Base-by-base conservation (phyloP, 2,113 vertebrate genomes). In the Centropristis striata region DNA sequence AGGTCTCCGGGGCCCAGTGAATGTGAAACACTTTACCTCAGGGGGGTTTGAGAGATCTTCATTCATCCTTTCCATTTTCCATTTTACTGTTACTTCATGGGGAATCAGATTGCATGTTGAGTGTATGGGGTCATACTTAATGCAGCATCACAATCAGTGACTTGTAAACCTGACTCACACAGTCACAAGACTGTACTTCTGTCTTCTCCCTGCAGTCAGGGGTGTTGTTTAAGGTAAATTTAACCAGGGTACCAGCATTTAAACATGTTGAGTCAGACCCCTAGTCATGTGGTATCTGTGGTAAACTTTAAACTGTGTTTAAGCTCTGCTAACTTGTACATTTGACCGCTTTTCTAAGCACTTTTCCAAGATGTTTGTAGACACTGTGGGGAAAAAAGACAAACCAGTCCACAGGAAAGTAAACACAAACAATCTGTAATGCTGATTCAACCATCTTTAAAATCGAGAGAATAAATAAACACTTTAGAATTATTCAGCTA, bases 1-100 rank as follows among this genome's bases (percentile, higher is more conserved):
- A 61, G 71, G 72, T 86, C 78, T 84, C 83, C 37, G 15, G 87
- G 85, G 84, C 39, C 73, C 74, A 66, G 81, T 78, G 78, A 81
- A 68, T 59, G 28, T 78, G 71, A 86, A 87, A 78, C 37, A 21
- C 55, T 68, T 80, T 44, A 61, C 64, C 63, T 86, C 46, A 16
- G 57, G 20, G 60, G 32, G 20, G 14, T 1, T 71, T 80, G 67
- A 59, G 23, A 59, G 76, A 80, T 70, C 53, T 76, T 36, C 71
- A 78, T 60, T 79, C 65, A 81, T 57, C 37, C 21, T 65, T 66
- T 57, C 39, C 44, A 11, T 75, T 61, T 77, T 47, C 55, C 44
- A 20, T 74, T 32, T 76, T 72, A 64, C 75, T 46, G 59, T 79
- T 59, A 58, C 72, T 84, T 74, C 44, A 47, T 44, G 41, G 71